Evolutionary conservation across 2,113 vertebrate species (phyloP).

Genomic region (Erythrocercus mccallii): DNA sequence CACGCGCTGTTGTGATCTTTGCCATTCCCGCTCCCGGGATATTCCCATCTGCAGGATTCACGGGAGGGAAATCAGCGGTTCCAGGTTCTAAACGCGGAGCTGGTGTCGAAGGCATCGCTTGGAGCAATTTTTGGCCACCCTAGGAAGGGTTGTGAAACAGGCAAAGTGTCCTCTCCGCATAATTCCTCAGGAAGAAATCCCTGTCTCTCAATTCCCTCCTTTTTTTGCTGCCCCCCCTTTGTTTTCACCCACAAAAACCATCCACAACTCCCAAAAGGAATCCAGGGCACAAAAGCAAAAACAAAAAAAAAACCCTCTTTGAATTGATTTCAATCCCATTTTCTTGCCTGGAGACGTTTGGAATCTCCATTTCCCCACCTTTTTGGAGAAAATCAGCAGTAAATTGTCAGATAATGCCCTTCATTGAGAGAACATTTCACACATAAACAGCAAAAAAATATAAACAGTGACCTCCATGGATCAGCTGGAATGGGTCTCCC

Average conservation of each 20-base stretch:
- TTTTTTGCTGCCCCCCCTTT: background rate
- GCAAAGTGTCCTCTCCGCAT: background rate
- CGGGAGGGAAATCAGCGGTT: background rate
- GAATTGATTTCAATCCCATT: background rate
- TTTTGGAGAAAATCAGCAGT: constrained; percentile 16
- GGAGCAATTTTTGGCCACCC: background rate
- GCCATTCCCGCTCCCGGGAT: background rate
- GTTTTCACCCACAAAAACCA: constrained; percentile 14
- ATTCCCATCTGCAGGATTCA: background rate
- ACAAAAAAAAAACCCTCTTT: background rate
- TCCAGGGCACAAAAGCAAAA: background rate
- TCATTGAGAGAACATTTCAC: constrained; percentile 52
- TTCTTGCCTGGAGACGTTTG: constrained; percentile 12
- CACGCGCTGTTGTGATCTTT: background rate
- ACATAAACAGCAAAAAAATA: constrained; percentile 41
- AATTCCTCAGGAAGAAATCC: background rate
- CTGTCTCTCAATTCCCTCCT: background rate
- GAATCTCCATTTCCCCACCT: background rate
- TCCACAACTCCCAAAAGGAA: background rate
- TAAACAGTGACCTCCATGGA: constrained; percentile 33
- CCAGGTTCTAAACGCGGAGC: background rate
- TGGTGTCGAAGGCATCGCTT: background rate
- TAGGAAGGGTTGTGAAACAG: background rate
- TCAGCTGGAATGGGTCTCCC: constrained; percentile 25
- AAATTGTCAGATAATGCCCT: constrained; percentile 55